These are phyloP conservation scores for Echinarachnius parma DNA, from an alignment of 53 echinoderm and acorn worm genomes.

Conservation along the genomic window DNA sequence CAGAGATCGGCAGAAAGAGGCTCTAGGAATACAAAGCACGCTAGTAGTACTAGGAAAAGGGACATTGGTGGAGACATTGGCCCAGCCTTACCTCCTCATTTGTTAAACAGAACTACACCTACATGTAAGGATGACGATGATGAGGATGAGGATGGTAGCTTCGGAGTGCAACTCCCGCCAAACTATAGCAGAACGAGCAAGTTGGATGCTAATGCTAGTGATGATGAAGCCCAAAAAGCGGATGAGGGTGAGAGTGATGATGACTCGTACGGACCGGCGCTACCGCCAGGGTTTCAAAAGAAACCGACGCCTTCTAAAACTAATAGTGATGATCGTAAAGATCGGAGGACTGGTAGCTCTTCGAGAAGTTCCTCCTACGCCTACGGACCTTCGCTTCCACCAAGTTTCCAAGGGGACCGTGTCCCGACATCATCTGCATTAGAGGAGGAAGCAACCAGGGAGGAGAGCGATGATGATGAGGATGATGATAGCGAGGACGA, in stretches of 20 bases:
- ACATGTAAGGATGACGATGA: constrained; percentile 5
- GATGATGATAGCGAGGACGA: constrained; percentile 73
- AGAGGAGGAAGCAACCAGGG: constrained; percentile 1
- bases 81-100: constrained; percentile 30
- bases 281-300: constrained; percentile 48
- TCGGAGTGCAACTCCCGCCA: constrained; percentile 61
- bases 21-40: no score
- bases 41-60: not conserved
- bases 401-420: constrained; percentile 22
- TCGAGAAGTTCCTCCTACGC: not conserved
- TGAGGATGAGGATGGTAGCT: constrained; percentile 29
- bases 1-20: not conserved
- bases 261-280: constrained; percentile 63
- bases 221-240: not conserved
- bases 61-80: not conserved
- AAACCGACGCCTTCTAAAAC: not conserved
- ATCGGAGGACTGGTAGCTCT: not conserved
- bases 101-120: not conserved
- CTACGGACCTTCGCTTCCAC: constrained; percentile 51
- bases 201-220: constrained; percentile 19
- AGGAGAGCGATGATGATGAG: constrained; percentile 25
- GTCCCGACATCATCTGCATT: not conserved
- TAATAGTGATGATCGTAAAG: not conserved
- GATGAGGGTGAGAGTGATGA: constrained; percentile 48
- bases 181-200: constrained; percentile 15